Base-by-base conservation (phyloP, 2,888 invertebrate genomes). In the Syritta pipiens region DNA sequence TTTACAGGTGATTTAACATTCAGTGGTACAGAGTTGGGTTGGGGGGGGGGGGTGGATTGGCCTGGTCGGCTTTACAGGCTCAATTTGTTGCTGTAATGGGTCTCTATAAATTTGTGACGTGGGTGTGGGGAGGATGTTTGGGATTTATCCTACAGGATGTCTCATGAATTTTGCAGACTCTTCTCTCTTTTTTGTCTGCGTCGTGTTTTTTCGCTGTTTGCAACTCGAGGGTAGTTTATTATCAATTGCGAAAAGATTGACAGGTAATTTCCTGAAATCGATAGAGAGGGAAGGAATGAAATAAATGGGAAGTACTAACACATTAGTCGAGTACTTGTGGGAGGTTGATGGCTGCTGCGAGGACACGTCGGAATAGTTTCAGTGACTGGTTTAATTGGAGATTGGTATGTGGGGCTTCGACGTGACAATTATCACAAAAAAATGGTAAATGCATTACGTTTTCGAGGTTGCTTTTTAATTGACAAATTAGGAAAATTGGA, bases 1-100 rank as follows among this genome's bases (percentile, higher is more conserved):
- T 71, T 71, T 77, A 42, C 77, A 77, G 77, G 77, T 65, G 65
- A 77, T 67, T 77, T 77, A 71, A 71, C 77, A 71, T 65, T 67
- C 55, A 60, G 30, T 37, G 44, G 59, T 49, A 17, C 32, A 40
- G 51, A 12, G 19, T 32, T 37, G 22, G 37, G 44, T n/a, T n/a
- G n/a, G n/a, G n/a, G n/a, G n/a, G n/a, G n/a, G n/a, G n/a, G n/a
- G n/a, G n/a, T n/a, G n/a, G n/a, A n/a, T n/a, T n/a, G n/a, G n/a
- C n/a, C n/a, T n/a, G n/a, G n/a, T n/a, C n/a, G n/a, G n/a, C n/a
- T n/a, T n/a, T n/a, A n/a, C 26, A 6, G 20, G 14, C 3, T 4
- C 51, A 51, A 60, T 26, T 59, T 60, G 26, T 59, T 69, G 44
- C 35, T 69, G 26, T 60, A 35, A 69, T 53, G 44, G 60, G 5